Evolutionary conservation across 2,888 invertebrate genomes (phyloP), one percentile per base, ranked within the genome.

Genomic region (Penaeus monodon): DNA sequence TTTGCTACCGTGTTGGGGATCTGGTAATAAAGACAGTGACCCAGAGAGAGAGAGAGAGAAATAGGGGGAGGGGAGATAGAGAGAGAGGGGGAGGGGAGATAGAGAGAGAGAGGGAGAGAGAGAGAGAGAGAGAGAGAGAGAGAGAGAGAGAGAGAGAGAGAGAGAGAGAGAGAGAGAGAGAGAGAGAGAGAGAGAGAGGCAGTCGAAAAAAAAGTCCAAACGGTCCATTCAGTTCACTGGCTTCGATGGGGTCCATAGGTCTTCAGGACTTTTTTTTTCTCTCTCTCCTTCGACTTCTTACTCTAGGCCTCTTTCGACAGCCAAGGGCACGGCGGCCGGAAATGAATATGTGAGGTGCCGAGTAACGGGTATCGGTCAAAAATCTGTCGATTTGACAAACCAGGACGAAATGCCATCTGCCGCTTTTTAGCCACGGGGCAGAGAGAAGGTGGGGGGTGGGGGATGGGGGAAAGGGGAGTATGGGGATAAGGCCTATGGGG

Each of bases 31-130:
- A 57, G 57, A 17, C 17, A 57, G 3, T 57, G 57, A 57, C 24
- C 44, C n/a, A 57, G 14, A 44, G 14, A 49, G 64, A 78, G 78
- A 78, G 27, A 78, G 57, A 78, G 78, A 78, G 78, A 78, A n/a
- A n/a, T n/a, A n/a, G n/a, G 78, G 63, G 78, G 57, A 27, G 63
- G 78, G 63, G 78, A 78, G 27, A 78, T 24, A 57, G 27, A 64
- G 38, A 78, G 78, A 78, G 78, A 38, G 78, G 57, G 63, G 64
- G 63, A 78, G 27, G 17, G n/a, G 7, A 49, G 49, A 14, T 12
- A 49, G n/a, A 49, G n/a, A 24, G n/a, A 49, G 57, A 49, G 27
- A 49, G 24, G 7, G 57, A 78, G 57, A 78, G 57, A 78, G 78
- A 78, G 57, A 78, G 63, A 78, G 7, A n/a, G n/a, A n/a, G 10